Evolutionary conservation across 2,888 invertebrate species (phyloP).

Genomic region (Arctia plantaginis): DNA sequence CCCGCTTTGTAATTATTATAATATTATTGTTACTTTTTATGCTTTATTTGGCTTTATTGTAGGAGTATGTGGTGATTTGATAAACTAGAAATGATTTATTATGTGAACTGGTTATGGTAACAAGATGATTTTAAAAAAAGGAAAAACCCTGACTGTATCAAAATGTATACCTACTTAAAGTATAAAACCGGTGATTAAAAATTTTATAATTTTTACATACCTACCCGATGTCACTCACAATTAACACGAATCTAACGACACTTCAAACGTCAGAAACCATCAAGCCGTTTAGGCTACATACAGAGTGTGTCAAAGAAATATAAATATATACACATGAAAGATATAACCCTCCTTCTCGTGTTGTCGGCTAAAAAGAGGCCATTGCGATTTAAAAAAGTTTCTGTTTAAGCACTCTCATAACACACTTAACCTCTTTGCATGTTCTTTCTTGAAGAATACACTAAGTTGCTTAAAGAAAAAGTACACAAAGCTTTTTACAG

Average conservation of each 20-base stretch:
- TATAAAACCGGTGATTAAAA: too few relatives aligned
- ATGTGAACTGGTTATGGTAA: background rate
- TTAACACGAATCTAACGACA: too few relatives aligned
- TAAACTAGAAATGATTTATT: background rate
- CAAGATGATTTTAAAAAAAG: background rate
- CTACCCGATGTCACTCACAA: too few relatives aligned
- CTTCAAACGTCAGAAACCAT: too few relatives aligned
- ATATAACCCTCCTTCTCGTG: too few relatives aligned
- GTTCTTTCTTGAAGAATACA: background rate
- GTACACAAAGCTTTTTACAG: background rate
- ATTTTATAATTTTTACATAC: too few relatives aligned
- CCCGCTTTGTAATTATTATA: constrained; percentile 14
- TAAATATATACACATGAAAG: too few relatives aligned
- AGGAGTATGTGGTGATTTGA: background rate
- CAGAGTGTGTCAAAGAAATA: too few relatives aligned
- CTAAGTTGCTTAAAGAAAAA: background rate
- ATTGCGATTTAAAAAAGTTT: background rate
- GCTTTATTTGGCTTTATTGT: constrained; percentile 5
- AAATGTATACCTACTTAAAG: too few relatives aligned
- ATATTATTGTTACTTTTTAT: constrained; percentile 10
- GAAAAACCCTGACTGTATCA: too few relatives aligned
- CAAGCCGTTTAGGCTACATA: too few relatives aligned
- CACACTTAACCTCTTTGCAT: background rate
- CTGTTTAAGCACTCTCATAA: background rate
- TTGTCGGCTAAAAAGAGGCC: too few relatives aligned